A percentile compares a stretch with the other conserved stretches of the same genome.
Evolutionary conservation across 2,888 invertebrate genomes (phyloP).

Genomic region (Oxytorus armatus): DNA sequence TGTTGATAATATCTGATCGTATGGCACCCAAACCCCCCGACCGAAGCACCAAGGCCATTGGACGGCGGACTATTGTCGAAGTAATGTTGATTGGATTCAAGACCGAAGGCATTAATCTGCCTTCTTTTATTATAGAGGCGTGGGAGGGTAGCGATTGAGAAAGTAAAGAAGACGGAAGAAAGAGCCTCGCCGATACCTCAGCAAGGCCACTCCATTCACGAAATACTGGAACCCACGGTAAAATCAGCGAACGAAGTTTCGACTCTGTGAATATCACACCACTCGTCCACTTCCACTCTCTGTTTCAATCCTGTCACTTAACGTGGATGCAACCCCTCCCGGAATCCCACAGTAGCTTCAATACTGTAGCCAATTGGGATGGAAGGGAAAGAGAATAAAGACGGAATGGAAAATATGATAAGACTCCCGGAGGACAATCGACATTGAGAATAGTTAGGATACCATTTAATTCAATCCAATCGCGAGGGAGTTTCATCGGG

Average conservation of each 20-base stretch:
- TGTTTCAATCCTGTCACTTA: slow-evolving; percentile 67
- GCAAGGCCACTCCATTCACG: slow-evolving; percentile 60
- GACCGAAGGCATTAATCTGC: slow-evolving; percentile 84
- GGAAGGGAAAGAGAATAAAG: neutral
- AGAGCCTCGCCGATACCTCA: slow-evolving; percentile 57
- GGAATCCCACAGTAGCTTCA: slow-evolving; percentile 9
- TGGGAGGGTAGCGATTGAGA: slow-evolving; percentile 52
- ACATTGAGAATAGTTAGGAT: slow-evolving; percentile 23
- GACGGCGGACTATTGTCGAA: slow-evolving; percentile 84
- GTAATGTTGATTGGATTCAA: slow-evolving; percentile 85
- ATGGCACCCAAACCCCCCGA: slow-evolving; percentile 66
- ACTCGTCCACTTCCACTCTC: slow-evolving; percentile 33
- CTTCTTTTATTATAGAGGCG: slow-evolving; percentile 82
- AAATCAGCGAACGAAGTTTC: slow-evolving; percentile 16
- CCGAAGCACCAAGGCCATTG: slow-evolving; percentile 79
- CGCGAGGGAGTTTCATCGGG: neutral
- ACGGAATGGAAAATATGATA: slow-evolving; percentile 50
- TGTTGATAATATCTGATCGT: slow-evolving; percentile 83
- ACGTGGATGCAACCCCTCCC: slow-evolving; percentile 44
- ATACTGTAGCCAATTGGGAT: slow-evolving; percentile 30
- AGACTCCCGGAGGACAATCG: slow-evolving; percentile 29
- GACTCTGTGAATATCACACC: slow-evolving; percentile 27
- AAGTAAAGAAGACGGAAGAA: slow-evolving; percentile 37
- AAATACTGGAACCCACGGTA: slow-evolving; percentile 51
- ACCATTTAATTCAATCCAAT: slow-evolving; percentile 49